Base-by-base conservation (phyloP, 1,140 invertebrate species). In the Microplitis mediator region DNA sequence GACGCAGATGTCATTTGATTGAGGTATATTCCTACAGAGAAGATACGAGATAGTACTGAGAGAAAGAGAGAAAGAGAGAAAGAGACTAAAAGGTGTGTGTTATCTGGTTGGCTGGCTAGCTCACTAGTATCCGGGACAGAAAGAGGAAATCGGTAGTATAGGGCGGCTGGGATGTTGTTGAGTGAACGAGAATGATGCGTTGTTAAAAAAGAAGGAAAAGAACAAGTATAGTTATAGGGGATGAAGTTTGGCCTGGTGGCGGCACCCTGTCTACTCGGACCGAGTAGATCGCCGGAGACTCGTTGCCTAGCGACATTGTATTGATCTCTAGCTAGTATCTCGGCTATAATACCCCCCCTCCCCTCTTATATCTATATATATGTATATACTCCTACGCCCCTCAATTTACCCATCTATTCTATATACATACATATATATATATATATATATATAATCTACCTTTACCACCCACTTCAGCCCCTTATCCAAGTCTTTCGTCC, bases 221-320 rank as follows among this genome's bases (percentile, higher is more conserved):
- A 54, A 67, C 71, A 74, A 74, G 68, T 70, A 70, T 69, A 69
- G 74, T 45, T 31, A 35, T 16, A 8, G 67, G 65, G 71, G 73
- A 35, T 67, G 71, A 62, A 54, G 69, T 67, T 63, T 61, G 61
- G 60, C 62, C 77, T 81, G 80, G 78, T 85, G 85, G 86, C 86
- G 86, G 85, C 86, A 87, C 85, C 82, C 86, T 86, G 86, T 87
- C 86, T 87, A 86, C 84, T 84, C 83, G 84, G 85, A 86, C 84
- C 83, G 80, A 77, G 52, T 45, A 54, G 83, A 85, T 85, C 79
- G 83, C 84, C 80, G 83, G 85, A 86, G 86, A 84, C 85, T 85
- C 81, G 85, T 86, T 86, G 85, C 85, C 83, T 86, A 86, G 85
- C 84, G 80, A 86, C 84, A 78, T 79, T 80, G 85, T 86, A 86